A percentile compares a stretch with the other conserved stretches of the same genome.
These are phyloP conservation scores for Helicorthomorpha holstii DNA, from an alignment of 1,140 invertebrate genomes.

Conservation along the genomic window DNA sequence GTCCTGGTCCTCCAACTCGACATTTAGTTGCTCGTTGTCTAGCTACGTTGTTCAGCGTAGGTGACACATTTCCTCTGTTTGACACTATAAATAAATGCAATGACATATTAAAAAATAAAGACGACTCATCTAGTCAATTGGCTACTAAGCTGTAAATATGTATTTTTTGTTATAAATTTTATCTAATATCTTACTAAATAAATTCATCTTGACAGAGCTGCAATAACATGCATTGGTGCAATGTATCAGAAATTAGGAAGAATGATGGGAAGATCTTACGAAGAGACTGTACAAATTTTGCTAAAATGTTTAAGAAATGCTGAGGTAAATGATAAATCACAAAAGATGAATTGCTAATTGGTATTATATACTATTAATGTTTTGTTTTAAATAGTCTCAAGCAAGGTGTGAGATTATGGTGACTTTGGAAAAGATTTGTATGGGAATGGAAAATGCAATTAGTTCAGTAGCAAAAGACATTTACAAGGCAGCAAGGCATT, in stretches of 20 bases:
- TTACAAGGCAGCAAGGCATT: constrained; percentile 69
- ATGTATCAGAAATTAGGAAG: constrained; percentile 96
- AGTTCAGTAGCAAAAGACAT: constrained; percentile 78
- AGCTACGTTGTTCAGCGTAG: constrained; percentile 88
- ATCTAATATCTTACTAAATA: constrained; percentile 6
- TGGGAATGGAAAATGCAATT: constrained; percentile 74
- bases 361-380: constrained; percentile 3
- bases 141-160: constrained; percentile 78
- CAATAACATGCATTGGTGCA: constrained; percentile 85
- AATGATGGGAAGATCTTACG: constrained; percentile 96
- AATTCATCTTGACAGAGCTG: constrained; percentile 47
- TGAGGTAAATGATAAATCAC: constrained; percentile 34
- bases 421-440: constrained; percentile 79
- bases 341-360: constrained; percentile 1
- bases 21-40: constrained; percentile 81
- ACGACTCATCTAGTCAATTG: constrained; percentile 88
- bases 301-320: constrained; percentile 81
- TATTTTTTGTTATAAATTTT: background rate
- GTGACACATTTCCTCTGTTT: constrained; percentile 91
- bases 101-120: constrained; percentile 90
- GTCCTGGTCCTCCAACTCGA: constrained; percentile 78
- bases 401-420: constrained; percentile 91
- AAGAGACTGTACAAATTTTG: constrained; percentile 87
- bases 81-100: constrained; percentile 97
- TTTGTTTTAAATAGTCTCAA: constrained; percentile 49